A percentile compares a stretch with the other conserved stretches of the same genome.
phyloP scores from a whole-genome alignment of 2,797 vertebrate species.

The Podarcis lilfordi region DNA sequence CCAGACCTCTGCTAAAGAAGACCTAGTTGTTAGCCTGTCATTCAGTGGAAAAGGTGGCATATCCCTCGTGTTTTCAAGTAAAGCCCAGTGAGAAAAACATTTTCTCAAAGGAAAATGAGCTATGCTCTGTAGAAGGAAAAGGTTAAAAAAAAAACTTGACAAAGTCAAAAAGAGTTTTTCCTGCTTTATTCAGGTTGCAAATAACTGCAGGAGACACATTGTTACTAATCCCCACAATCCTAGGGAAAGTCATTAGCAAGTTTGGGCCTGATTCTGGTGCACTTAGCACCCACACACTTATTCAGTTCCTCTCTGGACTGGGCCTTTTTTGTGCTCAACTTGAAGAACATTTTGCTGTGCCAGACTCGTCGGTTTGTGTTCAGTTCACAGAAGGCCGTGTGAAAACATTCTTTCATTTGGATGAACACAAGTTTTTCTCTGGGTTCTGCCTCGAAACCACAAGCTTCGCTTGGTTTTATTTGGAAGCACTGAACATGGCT shows the following conservation, averaged over 20 bases:
- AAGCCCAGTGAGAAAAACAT: slow-evolving; percentile 41
- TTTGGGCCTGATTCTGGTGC: slow-evolving; percentile 44
- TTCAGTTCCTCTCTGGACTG: slow-evolving; percentile 10
- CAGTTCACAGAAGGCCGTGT: not conserved
- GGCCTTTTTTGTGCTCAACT: slow-evolving; percentile 35
- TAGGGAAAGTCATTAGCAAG: slow-evolving; percentile 54
- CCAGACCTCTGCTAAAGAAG: slow-evolving; percentile 52
- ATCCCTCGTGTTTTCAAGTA: slow-evolving; percentile 57
- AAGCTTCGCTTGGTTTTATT: slow-evolving; percentile 24
- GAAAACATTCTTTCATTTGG: slow-evolving; percentile 49
- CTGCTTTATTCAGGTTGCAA: slow-evolving; percentile 56
- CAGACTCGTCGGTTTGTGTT: slow-evolving; percentile 36
- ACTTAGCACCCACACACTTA: slow-evolving; percentile 17
- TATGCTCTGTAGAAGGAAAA: slow-evolving; percentile 6
- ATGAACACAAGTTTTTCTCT: not conserved
- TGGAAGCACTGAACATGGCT: not conserved
- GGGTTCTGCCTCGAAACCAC: slow-evolving; percentile 20
- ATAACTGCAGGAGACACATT: slow-evolving; percentile 53
- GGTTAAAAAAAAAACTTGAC: slow-evolving; percentile 23
- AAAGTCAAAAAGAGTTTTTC: slow-evolving; percentile 60
- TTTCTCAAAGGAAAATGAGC: slow-evolving; percentile 53
- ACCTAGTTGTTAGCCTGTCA: slow-evolving; percentile 61
- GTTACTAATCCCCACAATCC: slow-evolving; percentile 48
- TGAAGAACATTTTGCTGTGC: slow-evolving; percentile 25
- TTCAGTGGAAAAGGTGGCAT: slow-evolving; percentile 55